phyloP scores from a whole-genome alignment of 2,888 invertebrate genomes.

The Allygus modestus region DNA sequence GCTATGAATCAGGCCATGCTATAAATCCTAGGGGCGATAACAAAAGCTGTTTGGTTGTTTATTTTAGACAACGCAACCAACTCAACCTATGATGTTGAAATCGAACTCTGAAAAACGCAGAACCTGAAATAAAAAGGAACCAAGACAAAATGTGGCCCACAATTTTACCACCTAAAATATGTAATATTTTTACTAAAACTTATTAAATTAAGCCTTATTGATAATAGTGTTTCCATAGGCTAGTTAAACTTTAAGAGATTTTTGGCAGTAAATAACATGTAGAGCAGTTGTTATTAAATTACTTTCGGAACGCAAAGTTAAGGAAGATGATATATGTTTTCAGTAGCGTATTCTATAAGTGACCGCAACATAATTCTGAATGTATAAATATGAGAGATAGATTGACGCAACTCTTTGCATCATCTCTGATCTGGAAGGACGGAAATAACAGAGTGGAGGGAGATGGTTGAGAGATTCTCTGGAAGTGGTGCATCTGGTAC shows the following conservation, averaged over 20 bases:
- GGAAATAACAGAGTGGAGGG: conserved; percentile 26
- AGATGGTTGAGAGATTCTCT: neutral
- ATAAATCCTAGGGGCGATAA: conserved; percentile 11
- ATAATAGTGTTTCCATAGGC: too few relatives aligned
- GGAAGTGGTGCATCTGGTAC: conserved; percentile 10
- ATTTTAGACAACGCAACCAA: conserved; percentile 7
- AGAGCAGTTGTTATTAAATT: too few relatives aligned
- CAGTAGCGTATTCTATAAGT: neutral
- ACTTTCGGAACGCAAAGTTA: too few relatives aligned
- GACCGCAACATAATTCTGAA: neutral
- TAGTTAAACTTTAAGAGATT: too few relatives aligned
- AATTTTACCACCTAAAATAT: too few relatives aligned
- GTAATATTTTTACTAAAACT: too few relatives aligned
- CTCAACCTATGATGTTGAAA: neutral
- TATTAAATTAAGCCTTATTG: too few relatives aligned
- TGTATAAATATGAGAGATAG: conserved; percentile 26
- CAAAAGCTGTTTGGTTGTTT: conserved; percentile 4
- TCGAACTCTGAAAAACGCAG: neutral
- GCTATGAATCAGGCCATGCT: conserved; percentile 22
- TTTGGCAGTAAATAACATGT: too few relatives aligned
- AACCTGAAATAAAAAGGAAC: too few relatives aligned
- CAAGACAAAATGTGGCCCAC: too few relatives aligned
- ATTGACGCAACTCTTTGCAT: conserved; percentile 44
- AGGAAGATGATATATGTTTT: too few relatives aligned
- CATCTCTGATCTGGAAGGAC: conserved; percentile 34